Percentiles rank a stretch among this genome's conserved stretches.
Evolutionary conservation across 1,140 invertebrate genomes (phyloP).

Genomic region (Drosophila sturtevanti): DNA sequence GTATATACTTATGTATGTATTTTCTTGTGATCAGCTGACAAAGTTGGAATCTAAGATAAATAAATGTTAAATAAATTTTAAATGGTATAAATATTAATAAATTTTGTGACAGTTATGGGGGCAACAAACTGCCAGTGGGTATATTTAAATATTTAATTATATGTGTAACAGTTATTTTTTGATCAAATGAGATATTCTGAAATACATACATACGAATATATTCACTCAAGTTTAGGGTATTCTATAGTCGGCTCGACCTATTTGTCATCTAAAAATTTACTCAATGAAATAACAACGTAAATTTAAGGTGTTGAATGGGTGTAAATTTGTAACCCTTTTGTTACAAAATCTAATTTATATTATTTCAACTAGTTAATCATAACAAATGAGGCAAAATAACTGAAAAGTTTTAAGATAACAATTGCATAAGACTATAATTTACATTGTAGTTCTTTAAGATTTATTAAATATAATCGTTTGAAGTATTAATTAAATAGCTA

Average conservation of each 20-base stretch:
- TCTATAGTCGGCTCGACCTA: not conserved
- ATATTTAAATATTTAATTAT: too few relatives aligned
- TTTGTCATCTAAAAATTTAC: not conserved
- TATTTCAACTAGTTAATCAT: not conserved
- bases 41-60: not conserved
- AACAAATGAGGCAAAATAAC: not conserved
- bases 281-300: not conserved
- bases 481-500: too few relatives aligned
- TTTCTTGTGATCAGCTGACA: not conserved
- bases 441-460: too few relatives aligned
- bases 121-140: not conserved
- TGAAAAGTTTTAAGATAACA: not conserved
- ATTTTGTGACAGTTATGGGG: not conserved
- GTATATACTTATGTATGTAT: not conserved
- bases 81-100: not conserved
- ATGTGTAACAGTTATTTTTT: too few relatives aligned
- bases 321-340: not conserved
- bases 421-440: too few relatives aligned
- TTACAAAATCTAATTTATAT: not conserved
- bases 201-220: not conserved
- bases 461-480: too few relatives aligned
- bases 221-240: not conserved
- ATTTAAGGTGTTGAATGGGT: not conserved
- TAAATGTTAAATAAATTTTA: not conserved
- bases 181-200: too few relatives aligned